These are phyloP conservation scores for Lepeophtheirus nordmannii DNA, from an alignment of 2,888 invertebrate genomes.

Conservation along the genomic window DNA sequence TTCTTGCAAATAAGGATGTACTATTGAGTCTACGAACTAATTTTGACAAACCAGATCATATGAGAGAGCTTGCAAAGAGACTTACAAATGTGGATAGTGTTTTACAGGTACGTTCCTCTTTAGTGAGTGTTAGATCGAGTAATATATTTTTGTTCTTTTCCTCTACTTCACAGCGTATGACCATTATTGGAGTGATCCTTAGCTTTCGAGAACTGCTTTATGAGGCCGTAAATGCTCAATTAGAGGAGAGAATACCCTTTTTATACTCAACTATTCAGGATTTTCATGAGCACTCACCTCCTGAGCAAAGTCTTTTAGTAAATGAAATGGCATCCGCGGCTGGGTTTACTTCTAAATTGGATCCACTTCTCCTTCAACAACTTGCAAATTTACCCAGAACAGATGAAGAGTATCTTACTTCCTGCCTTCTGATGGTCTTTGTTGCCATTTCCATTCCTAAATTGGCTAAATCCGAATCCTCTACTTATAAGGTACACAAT, in stretches of 20 bases:
- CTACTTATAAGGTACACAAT: conserved; percentile 34
- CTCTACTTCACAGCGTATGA: conserved; percentile 20
- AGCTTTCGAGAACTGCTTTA: conserved; percentile 87
- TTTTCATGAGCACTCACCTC: conserved; percentile 77
- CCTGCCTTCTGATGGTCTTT: conserved; percentile 94
- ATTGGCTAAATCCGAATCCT: conserved; percentile 72
- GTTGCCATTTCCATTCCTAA: conserved; percentile 94
- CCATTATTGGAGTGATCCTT: conserved; percentile 56
- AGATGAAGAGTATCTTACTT: conserved; percentile 71
- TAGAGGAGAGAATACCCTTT: conserved; percentile 88
- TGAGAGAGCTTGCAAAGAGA: conserved; percentile 86
- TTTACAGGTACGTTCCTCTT: conserved; percentile 24
- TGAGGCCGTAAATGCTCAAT: conserved; percentile 77
- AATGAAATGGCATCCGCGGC: conserved; percentile 96
- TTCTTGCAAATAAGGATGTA: conserved; percentile 79
- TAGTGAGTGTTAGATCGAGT: not conserved
- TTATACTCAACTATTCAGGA: conserved; percentile 73
- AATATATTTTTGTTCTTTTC: not conserved
- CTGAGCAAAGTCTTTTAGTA: conserved; percentile 49
- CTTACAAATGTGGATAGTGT: conserved; percentile 40
- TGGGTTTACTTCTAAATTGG: conserved; percentile 80
- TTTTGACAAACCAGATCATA: conserved; percentile 94
- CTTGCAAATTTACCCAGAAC: conserved; percentile 63
- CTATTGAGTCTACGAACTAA: conserved; percentile 76
- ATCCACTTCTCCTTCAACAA: conserved; percentile 80